Evolutionary conservation across 2,113 vertebrate species (phyloP).

Genomic region (Rhinolophus ferrumequinum): DNA sequence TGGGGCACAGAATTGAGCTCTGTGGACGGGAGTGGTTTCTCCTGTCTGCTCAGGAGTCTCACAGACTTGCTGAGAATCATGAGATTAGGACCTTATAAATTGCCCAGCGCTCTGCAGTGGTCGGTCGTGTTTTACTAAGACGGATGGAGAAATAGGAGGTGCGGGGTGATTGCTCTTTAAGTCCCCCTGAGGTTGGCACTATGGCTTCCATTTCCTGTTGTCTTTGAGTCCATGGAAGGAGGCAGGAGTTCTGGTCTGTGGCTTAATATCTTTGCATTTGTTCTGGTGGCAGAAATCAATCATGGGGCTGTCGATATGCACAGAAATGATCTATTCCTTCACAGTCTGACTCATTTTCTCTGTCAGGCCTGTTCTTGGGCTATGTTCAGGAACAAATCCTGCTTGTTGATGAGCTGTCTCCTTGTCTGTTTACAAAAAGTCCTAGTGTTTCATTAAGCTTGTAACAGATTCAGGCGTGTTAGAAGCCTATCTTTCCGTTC

Average conservation of each 20-base stretch:
- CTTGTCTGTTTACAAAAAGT: constrained; percentile 62
- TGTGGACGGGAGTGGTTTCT: background rate
- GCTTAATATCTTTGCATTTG: constrained; percentile 51
- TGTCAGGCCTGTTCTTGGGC: constrained; percentile 65
- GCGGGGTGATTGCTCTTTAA: background rate
- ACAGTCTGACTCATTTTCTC: constrained; percentile 66
- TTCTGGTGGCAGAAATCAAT: constrained; percentile 60
- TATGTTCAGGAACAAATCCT: constrained; percentile 69
- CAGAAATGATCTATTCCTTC: constrained; percentile 62
- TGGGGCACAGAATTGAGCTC: background rate
- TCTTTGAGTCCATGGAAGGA: background rate
- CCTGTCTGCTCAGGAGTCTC: background rate
- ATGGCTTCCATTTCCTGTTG: background rate
- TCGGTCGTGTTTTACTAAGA: background rate
- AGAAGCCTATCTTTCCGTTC: background rate
- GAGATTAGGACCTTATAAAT: background rate
- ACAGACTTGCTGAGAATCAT: background rate
- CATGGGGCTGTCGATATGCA: background rate
- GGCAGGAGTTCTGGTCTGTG: background rate
- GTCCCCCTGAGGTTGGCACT: background rate
- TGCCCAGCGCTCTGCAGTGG: background rate
- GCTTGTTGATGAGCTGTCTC: constrained; percentile 62
- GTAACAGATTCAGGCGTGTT: constrained; percentile 3
- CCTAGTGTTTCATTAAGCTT: constrained; percentile 38
- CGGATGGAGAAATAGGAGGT: background rate